phyloP scores from a whole-genome alignment of 2,113 vertebrate genomes.

The Mormoops blainvillei region DNA sequence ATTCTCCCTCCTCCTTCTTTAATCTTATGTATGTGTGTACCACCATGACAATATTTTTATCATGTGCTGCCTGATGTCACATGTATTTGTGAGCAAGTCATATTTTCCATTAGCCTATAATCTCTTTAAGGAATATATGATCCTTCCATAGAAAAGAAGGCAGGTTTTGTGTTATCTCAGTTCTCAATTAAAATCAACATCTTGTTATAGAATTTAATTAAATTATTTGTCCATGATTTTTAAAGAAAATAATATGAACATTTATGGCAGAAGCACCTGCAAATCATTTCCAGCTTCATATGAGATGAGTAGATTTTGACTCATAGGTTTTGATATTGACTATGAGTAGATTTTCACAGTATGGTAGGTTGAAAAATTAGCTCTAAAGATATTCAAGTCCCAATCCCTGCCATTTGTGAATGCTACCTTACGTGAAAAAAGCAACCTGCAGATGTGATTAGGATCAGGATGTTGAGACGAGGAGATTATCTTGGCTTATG shows the following conservation, averaged over 20 bases:
- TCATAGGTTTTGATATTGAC: no score
- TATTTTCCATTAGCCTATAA: not conserved
- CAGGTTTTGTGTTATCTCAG: not conserved
- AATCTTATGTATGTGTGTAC: not conserved
- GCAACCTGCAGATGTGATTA: not conserved
- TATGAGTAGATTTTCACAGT: not conserved
- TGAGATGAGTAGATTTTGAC: not conserved
- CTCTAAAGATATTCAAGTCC: not conserved
- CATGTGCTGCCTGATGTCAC: not conserved
- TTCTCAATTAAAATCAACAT: slow-evolving; percentile 9
- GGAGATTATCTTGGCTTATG: not conserved
- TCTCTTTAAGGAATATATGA: not conserved
- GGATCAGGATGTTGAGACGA: not conserved
- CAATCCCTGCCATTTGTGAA: not conserved
- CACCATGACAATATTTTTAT: not conserved
- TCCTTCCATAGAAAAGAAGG: not conserved
- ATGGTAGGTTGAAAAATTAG: not conserved
- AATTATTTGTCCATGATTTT: not conserved
- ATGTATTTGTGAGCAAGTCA: not conserved
- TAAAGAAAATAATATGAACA: not conserved
- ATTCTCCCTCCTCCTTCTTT: not conserved
- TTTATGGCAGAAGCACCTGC: not conserved
- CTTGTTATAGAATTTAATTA: not conserved
- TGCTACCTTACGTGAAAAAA: not conserved
- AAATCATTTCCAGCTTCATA: not conserved